phyloP scores from a whole-genome alignment of 2,888 invertebrate species.

The Galeruca laticollis region DNA sequence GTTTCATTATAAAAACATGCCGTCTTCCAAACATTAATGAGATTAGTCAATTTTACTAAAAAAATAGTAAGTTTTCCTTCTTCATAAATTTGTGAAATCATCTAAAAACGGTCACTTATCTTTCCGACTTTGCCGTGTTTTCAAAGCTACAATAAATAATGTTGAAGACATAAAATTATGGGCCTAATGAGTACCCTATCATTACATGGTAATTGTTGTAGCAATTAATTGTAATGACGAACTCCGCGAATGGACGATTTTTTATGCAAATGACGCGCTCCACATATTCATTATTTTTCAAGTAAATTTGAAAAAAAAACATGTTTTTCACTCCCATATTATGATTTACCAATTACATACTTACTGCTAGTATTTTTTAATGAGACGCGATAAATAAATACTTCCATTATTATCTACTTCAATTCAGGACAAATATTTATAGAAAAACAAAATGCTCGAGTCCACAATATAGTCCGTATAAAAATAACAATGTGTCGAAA shows the following conservation, averaged over 20 bases:
- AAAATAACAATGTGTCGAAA: too few species aligned
- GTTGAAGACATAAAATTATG: not conserved
- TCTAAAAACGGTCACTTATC: not conserved
- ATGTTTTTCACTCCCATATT: not conserved
- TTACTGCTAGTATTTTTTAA: not conserved
- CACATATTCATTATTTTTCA: not conserved
- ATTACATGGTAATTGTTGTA: conserved; percentile 5
- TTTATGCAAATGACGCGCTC: not conserved
- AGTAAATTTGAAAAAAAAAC: not conserved
- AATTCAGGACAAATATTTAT: not conserved
- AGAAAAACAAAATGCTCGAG: not conserved
- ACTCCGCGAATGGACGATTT: not conserved
- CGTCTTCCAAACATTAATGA: too few species aligned
- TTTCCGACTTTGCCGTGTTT: not conserved
- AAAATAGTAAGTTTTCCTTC: too few species aligned
- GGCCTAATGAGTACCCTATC: conserved; percentile 7
- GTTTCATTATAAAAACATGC: too few species aligned
- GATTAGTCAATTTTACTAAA: too few species aligned
- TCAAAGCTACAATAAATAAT: not conserved
- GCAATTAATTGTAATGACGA: conserved; percentile 5
- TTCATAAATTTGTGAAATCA: too few species aligned
- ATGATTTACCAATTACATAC: conserved; percentile 1
- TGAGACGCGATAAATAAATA: not conserved
- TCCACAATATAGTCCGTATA: too few species aligned
- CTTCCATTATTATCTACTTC: not conserved